Conservation (phyloP, 2,888 invertebrate species). For the Chydorus sphaericus region DNA sequence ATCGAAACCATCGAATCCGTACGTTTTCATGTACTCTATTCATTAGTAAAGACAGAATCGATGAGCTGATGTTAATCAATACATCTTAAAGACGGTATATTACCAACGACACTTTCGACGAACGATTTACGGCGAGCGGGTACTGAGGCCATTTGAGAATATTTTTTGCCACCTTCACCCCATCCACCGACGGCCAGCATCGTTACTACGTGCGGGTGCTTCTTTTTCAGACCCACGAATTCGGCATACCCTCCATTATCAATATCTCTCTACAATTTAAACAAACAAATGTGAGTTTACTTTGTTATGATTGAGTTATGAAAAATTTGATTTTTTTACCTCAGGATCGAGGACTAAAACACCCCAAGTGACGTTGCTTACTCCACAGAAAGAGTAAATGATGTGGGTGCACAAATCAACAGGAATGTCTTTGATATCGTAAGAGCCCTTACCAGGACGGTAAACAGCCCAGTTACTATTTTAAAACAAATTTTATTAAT, state of each 20-base stretch:
- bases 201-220: constrained; percentile 56
- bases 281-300: background rate
- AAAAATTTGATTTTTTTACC: constrained; percentile 31
- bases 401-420: constrained; percentile 69
- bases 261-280: constrained; percentile 35
- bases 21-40: constrained; percentile 40
- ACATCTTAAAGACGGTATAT: background rate
- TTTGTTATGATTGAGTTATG: background rate
- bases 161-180: constrained; percentile 79
- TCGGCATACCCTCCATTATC: constrained; percentile 60
- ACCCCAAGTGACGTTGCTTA: constrained; percentile 59
- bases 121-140: constrained; percentile 52
- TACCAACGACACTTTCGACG: constrained; percentile 57
- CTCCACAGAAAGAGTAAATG: constrained; percentile 76
- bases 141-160: constrained; percentile 62
- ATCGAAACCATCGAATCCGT: constrained; percentile 70
- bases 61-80: background rate
- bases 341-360: constrained; percentile 67
- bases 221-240: constrained; percentile 54
- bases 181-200: constrained; percentile 76
- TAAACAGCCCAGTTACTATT: constrained; percentile 79
- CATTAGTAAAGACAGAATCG: background rate
- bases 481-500: too few relatives aligned
- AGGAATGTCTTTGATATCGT: constrained; percentile 67
- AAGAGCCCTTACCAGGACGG: constrained; percentile 63